Evolutionary conservation across 2,888 invertebrate species (phyloP), one percentile per base, ranked within the genome.

Genomic region (Coelopa pilipes): DNA sequence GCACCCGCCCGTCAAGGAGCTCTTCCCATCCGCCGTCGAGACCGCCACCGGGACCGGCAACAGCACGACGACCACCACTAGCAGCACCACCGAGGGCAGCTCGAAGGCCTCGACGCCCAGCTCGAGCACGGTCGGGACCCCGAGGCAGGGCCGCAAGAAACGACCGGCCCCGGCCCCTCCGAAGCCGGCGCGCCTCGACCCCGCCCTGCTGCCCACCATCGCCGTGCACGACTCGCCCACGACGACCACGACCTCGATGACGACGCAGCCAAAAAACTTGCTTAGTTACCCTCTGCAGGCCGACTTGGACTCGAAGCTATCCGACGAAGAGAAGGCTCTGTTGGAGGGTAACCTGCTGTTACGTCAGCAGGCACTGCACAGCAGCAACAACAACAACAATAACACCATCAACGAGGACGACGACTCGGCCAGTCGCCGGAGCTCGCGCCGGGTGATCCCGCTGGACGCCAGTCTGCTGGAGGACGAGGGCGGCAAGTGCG

Each of bases 81-180:
- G 60, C 70, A 12, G 47, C 17, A 79, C 79, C 15, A 69, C 76
- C 10, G 80, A 77, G 24, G 80, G 79, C 46, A 76, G 75, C 70
- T 80, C 80, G 5, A 82, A 80, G 70, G 77, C 81, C 47, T 82
- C 82, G 5, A 83, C 82, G 17, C 83, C 84, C 12, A 79, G 78
- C 68, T 83, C 83, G 7, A 84, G 83, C 72, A 81, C 78, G 9
- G 79, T 82, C 15, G 86, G 88, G 1, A 89, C 89, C 73, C 85
- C 84, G 1, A 82, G 81, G 53, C 89, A 89, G 71, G 82, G 89
- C 66, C 89, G 91, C 72, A 93, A 93, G 85, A 89, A 90, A 74
- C 91, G 91, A 62, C 90, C 90, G 9, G 93, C 93, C 0, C 93
- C 94, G 0, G 82, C 84, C 24, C 84, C 83, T n/a, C 84, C 84